Conservation (phyloP, 2,888 invertebrate species). For the Heliconius ethilla region DNA sequence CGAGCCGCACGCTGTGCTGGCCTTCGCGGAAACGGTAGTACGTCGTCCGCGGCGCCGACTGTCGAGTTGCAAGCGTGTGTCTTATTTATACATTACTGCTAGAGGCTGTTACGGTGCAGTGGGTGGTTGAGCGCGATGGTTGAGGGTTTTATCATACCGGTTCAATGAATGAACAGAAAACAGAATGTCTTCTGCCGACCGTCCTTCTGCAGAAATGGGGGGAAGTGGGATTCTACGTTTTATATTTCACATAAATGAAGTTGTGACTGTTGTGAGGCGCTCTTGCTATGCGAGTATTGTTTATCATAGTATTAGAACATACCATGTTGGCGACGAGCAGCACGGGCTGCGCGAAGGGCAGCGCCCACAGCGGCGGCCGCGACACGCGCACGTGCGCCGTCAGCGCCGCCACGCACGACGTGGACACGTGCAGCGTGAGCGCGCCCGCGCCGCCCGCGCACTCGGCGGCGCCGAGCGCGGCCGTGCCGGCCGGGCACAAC, state of each 20-base stretch:
- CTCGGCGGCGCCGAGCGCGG: conserved; percentile 25
- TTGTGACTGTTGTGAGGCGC: too few species aligned
- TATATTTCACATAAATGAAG: too few species aligned
- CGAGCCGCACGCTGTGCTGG: conserved; percentile 63
- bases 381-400: conserved; percentile 54
- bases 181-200: too few species aligned
- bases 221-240: too few species aligned
- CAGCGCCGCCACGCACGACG: conserved; percentile 57
- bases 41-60: conserved; percentile 63
- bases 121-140: too few species aligned
- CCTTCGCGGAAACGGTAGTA: conserved; percentile 58
- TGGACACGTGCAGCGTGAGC: conserved; percentile 68
- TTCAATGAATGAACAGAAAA: too few species aligned
- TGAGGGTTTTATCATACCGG: too few species aligned
- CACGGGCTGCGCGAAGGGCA: conserved; percentile 50
- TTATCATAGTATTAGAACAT: too few species aligned
- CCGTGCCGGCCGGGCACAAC: conserved; percentile 63
- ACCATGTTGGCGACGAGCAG: conserved; percentile 44
- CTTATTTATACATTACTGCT: neutral
- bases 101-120: too few species aligned
- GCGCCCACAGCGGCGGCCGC: conserved; percentile 56
- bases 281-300: too few species aligned
- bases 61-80: conserved; percentile 24
- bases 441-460: conserved; percentile 31
- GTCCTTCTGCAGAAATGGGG: too few species aligned